Evolutionary conservation across 2,797 vertebrate species (phyloP).

Genomic region (Bradypodion ventrale): DNA sequence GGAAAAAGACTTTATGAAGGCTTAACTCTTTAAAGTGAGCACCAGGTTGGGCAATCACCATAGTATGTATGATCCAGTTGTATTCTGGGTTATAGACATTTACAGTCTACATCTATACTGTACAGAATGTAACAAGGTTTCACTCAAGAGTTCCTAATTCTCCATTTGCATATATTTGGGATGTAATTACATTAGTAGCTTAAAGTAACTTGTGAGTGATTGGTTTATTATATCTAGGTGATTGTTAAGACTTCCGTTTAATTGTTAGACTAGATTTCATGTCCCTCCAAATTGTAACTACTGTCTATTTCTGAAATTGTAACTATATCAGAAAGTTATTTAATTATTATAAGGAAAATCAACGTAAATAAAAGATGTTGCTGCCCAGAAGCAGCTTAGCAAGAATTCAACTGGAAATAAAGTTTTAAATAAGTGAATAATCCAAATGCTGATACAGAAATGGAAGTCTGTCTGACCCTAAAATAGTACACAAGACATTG

Average conservation of each 20-base stretch:
- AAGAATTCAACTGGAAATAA: conserved; percentile 34
- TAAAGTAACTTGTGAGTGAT: not conserved
- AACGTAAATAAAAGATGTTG: conserved; percentile 41
- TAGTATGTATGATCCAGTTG: not conserved
- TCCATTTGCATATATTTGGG: not conserved
- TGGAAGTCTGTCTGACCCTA: conserved; percentile 38
- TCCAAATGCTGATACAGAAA: conserved; percentile 44
- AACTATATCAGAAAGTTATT: conserved; percentile 53
- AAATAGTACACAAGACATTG: conserved; percentile 48
- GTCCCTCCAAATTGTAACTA: not conserved
- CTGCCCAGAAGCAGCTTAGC: conserved; percentile 25
- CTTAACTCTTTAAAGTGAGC: not conserved
- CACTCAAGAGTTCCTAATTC: not conserved
- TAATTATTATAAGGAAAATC: conserved; percentile 24
- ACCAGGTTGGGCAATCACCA: not conserved
- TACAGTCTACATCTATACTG: not conserved
- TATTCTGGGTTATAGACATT: too few species aligned
- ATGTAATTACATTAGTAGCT: not conserved
- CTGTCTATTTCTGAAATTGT: not conserved
- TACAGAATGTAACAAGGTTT: not conserved
- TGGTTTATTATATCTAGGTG: not conserved
- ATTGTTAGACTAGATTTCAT: not conserved
- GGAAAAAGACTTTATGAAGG: too few species aligned
- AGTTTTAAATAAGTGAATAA: conserved; percentile 57
- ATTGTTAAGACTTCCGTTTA: not conserved